Percentiles rank a stretch among this genome's conserved stretches.
These are phyloP conservation scores for Eptesicus fuscus DNA, from an alignment of 2,113 vertebrate genomes.

Conservation along the genomic window DNA sequence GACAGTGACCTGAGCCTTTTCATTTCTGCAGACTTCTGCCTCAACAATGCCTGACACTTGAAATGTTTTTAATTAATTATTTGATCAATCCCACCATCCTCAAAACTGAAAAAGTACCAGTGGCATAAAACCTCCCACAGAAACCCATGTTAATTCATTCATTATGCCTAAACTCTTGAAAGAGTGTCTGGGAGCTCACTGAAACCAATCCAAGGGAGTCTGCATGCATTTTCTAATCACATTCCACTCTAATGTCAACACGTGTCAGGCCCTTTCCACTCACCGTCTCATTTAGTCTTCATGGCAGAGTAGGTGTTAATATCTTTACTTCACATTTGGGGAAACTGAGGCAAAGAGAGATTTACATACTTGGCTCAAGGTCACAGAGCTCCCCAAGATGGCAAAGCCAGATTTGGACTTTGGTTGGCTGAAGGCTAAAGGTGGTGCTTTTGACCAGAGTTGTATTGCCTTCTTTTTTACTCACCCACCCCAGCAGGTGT, in stretches of 20 bases:
- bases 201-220: background rate
- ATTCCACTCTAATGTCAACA: background rate
- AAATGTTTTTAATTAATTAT: background rate
- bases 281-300: background rate
- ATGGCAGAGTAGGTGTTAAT: background rate
- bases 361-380: background rate
- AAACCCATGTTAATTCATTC: background rate
- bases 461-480: background rate
- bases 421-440: background rate
- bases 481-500: accelerated
- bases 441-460: background rate
- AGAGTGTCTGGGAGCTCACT: background rate
- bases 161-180: background rate
- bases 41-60: background rate
- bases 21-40: background rate
- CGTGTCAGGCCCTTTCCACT: background rate
- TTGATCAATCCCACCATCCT: background rate
- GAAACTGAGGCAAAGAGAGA: background rate
- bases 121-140: background rate
- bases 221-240: no score
- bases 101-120: background rate
- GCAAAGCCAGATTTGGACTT: background rate
- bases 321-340: background rate
- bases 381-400: background rate
- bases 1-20: background rate